Conservation (phyloP, 2,797 vertebrate species). For the Cyprinella venusta region DNA sequence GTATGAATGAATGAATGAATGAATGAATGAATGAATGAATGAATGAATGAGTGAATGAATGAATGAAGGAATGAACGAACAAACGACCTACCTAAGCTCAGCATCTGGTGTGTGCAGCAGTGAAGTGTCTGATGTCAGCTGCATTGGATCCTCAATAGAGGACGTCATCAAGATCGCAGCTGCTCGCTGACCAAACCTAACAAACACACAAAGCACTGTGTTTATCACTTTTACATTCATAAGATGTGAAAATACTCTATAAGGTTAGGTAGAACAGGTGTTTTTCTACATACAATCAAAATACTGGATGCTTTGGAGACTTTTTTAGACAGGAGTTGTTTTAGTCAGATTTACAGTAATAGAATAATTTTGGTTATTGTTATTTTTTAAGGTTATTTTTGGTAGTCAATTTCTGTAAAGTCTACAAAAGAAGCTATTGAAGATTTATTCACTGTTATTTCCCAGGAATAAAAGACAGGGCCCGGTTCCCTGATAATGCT, state of each 20-base stretch:
- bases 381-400: neutral
- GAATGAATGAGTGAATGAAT: constrained; percentile 52
- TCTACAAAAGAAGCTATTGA: neutral
- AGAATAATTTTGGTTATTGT: neutral
- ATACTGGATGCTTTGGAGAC: neutral
- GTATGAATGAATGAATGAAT: neutral
- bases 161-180: constrained; percentile 77
- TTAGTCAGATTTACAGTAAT: neutral
- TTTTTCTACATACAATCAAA: neutral
- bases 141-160: constrained; percentile 68
- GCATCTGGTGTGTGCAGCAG: constrained; percentile 64
- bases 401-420: neutral
- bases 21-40: neutral
- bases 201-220: constrained; percentile 12
- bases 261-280: neutral
- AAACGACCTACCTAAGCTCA: constrained; percentile 76
- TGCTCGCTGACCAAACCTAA: constrained; percentile 75
- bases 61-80: neutral
- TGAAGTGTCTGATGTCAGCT: constrained; percentile 62
- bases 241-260: neutral
- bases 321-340: neutral
- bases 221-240: neutral
- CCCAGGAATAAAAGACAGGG: neutral
- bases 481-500: no score
- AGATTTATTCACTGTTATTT: neutral